Conservation (phyloP, 2,113 vertebrate species). For the Stigmatopora argus region DNA sequence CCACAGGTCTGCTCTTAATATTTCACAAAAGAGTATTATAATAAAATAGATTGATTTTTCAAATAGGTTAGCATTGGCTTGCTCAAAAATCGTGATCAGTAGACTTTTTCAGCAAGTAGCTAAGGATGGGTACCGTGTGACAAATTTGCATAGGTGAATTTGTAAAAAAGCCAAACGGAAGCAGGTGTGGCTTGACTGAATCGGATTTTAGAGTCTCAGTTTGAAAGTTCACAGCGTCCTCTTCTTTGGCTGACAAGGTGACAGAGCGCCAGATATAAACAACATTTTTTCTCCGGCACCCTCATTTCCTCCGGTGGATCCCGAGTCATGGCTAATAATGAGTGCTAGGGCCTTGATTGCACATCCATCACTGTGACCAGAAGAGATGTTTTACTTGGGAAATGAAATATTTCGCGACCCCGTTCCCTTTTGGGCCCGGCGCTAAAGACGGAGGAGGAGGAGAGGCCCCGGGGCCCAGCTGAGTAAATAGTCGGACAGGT, state of each 20-base stretch:
- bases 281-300: conserved; percentile 58
- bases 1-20: neutral
- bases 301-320: conserved; percentile 75
- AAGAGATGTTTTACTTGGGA: conserved; percentile 76
- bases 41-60: neutral
- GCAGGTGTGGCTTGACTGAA: neutral
- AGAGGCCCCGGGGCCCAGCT: conserved; percentile 64
- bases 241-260: conserved; percentile 37
- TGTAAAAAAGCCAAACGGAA: neutral
- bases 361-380: conserved; percentile 72
- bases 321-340: conserved; percentile 66
- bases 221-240: conserved; percentile 52
- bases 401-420: conserved; percentile 78
- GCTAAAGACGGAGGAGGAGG: conserved; percentile 51
- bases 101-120: neutral
- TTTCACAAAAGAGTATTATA: neutral
- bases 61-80: neutral
- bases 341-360: conserved; percentile 77
- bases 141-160: neutral
- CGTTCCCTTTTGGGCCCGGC: conserved; percentile 57
- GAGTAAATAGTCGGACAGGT: conserved; percentile 65
- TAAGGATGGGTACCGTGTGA: too few relatives aligned
- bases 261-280: conserved; percentile 59
- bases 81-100: neutral
- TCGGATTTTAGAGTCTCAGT: neutral